Conservation (phyloP, 2,113 vertebrate species). For the Diadophis punctatus region DNA sequence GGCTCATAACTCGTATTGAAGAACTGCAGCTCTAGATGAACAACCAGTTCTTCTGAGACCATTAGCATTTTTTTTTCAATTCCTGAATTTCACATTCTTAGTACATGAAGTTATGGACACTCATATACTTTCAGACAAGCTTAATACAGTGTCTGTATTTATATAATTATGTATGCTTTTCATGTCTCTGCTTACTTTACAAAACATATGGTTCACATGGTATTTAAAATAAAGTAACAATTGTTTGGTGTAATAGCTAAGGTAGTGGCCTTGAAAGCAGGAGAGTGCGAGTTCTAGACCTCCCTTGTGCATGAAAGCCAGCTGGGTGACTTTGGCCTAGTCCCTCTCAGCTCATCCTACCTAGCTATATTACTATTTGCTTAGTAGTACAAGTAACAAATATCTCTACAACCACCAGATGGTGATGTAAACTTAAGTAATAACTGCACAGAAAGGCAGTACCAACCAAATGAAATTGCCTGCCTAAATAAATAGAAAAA, state of each 20-base stretch:
- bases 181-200: neutral
- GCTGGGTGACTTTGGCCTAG: neutral
- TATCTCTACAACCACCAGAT: neutral
- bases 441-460: neutral
- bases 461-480: neutral
- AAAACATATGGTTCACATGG: neutral
- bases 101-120: neutral
- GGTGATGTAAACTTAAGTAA: slow-evolving; percentile 8
- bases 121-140: neutral
- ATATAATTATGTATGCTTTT: neutral
- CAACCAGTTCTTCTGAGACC: neutral
- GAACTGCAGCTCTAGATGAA: neutral
- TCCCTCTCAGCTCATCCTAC: too few relatives aligned
- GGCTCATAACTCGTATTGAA: neutral
- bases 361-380: neutral
- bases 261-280: neutral
- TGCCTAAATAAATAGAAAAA: neutral
- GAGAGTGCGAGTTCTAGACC: neutral
- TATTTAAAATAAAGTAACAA: neutral
- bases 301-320: neutral
- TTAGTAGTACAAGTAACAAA: neutral
- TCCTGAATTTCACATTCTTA: neutral
- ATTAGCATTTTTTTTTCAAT: neutral
- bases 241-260: neutral
- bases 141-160: neutral